These are phyloP conservation scores for Melanostoma mellinum DNA, from an alignment of 2,888 invertebrate genomes.

Conservation along the genomic window DNA sequence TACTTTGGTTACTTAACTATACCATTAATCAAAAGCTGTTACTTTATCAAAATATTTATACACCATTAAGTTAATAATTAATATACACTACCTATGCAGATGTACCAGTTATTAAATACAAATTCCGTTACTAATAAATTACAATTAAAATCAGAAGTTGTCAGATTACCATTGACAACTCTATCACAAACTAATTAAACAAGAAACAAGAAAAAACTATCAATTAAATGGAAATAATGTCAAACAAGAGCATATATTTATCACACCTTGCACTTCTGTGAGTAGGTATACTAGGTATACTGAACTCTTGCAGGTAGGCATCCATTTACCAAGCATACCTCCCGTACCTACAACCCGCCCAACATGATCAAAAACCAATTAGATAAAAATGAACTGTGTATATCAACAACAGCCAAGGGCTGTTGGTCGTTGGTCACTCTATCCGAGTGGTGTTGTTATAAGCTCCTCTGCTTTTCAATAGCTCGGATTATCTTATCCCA, in stretches of 20 bases:
- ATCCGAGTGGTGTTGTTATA: too few species aligned
- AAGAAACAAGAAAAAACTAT: not conserved
- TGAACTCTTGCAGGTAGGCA: too few species aligned
- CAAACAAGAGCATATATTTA: constrained; percentile 32
- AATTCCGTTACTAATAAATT: constrained; percentile 3
- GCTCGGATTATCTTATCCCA: constrained; percentile 6
- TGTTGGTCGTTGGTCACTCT: too few species aligned
- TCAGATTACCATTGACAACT: constrained; percentile 41
- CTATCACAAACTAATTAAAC: constrained; percentile 15
- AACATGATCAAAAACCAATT: constrained; percentile 51
- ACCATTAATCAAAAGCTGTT: constrained; percentile 47
- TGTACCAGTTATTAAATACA: too few species aligned
- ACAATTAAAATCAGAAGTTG: constrained; percentile 19
- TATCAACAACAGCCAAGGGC: not conserved
- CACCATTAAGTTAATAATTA: constrained; percentile 43
- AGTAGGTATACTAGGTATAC: not conserved
- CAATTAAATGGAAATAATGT: constrained; percentile 26
- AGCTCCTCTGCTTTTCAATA: not conserved
- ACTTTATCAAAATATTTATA: constrained; percentile 14
- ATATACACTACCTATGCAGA: too few species aligned
- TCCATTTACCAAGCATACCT: too few species aligned
- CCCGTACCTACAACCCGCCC: not conserved
- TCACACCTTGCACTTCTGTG: constrained; percentile 10
- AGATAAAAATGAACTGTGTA: constrained; percentile 36
- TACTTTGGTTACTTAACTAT: not conserved